phyloP scores from a whole-genome alignment of 2,113 vertebrate species.

The Sitta europaea region DNA sequence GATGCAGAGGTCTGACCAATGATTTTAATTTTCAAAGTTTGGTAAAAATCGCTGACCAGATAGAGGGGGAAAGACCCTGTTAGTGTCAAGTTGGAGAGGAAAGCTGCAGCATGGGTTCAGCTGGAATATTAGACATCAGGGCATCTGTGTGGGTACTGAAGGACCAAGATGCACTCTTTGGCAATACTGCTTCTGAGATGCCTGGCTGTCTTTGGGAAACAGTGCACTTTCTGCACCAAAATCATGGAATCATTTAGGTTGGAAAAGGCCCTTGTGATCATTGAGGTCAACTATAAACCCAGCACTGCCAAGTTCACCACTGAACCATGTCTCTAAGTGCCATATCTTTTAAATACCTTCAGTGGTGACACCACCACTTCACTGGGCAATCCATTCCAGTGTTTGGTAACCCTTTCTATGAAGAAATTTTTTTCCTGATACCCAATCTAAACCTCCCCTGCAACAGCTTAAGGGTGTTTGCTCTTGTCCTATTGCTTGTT shows the following conservation, averaged over 20 bases:
- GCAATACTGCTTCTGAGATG: neutral
- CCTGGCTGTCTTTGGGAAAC: neutral
- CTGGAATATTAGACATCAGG: neutral
- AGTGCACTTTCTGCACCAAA: neutral
- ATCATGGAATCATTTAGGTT: neutral
- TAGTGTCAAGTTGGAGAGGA: neutral
- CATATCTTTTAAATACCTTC: neutral
- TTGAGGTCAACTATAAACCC: neutral
- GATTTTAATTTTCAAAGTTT: neutral
- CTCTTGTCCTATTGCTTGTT: neutral
- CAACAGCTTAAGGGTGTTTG: neutral
- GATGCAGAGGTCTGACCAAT: neutral
- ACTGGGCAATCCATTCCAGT: neutral
- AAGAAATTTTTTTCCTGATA: neutral
- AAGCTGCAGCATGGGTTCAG: neutral
- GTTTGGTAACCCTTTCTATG: neutral
- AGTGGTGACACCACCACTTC: neutral
- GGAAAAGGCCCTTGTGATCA: neutral
- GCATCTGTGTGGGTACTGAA: neutral
- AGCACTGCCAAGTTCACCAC: neutral
- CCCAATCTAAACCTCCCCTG: neutral
- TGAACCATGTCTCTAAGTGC: neutral
- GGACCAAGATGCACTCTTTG: neutral
- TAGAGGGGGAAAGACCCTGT: neutral
- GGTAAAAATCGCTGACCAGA: neutral